These are phyloP conservation scores for Dromococcyx pavoninus DNA, from an alignment of 2,797 vertebrate species.

Conservation along the genomic window DNA sequence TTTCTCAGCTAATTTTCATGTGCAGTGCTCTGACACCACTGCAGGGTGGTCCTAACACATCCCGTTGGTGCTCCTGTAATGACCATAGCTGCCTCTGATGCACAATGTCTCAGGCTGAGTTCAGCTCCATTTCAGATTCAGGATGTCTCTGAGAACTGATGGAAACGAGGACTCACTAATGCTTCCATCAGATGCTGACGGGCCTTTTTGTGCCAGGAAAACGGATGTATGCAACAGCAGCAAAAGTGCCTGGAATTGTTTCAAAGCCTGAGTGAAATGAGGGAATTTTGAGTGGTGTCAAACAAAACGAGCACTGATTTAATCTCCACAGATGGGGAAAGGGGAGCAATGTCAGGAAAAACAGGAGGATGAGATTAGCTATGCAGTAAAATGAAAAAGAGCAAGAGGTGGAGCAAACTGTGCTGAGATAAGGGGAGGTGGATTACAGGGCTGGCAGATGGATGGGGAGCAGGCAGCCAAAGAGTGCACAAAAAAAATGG, in stretches of 20 bases:
- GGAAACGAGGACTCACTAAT: neutral
- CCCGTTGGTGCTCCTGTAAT: neutral
- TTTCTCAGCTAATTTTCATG: neutral
- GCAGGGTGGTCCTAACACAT: neutral
- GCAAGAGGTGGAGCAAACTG: slow-evolving; percentile 50
- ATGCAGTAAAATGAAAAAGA: slow-evolving; percentile 63
- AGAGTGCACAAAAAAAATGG: slow-evolving; percentile 10
- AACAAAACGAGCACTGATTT: slow-evolving; percentile 59
- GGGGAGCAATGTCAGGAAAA: slow-evolving; percentile 44
- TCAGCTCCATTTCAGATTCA: neutral
- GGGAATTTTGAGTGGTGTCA: slow-evolving; percentile 57
- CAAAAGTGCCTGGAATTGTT: slow-evolving; percentile 56
- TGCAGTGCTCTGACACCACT: neutral
- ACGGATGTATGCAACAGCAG: slow-evolving; percentile 38
- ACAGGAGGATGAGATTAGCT: slow-evolving; percentile 65
- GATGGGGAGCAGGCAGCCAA: slow-evolving; percentile 24
- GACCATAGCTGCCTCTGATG: neutral
- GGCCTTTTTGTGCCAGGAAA: slow-evolving; percentile 52
- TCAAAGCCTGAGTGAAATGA: slow-evolving; percentile 48
- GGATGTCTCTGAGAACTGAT: neutral
- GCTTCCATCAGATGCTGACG: slow-evolving; percentile 29
- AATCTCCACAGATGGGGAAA: slow-evolving; percentile 56
- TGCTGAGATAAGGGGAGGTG: slow-evolving; percentile 54
- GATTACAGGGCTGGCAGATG: slow-evolving; percentile 53
- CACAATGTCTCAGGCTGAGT: neutral